A percentile compares a stretch with the other conserved stretches of the same genome.
Conservation (phyloP, 2,113 vertebrate genomes). For the Nesogale talazaci region DNA sequence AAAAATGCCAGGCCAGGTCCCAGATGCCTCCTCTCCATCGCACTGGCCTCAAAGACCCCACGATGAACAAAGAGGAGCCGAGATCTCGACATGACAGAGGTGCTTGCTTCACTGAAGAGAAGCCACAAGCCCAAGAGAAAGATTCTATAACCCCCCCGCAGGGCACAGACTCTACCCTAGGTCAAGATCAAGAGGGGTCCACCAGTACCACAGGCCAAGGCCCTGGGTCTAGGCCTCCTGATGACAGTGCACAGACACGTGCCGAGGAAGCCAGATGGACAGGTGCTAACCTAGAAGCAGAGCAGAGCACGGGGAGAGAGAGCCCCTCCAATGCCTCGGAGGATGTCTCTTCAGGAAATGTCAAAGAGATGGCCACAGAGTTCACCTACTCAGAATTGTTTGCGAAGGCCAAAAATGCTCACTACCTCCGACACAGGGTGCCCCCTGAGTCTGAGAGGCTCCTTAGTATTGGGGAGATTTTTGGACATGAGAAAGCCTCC, state of each 20-base stretch:
- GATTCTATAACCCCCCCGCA: conserved; percentile 65
- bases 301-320: accelerated
- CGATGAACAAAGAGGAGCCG: conserved; percentile 2
- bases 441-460: conserved; percentile 80
- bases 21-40: not conserved
- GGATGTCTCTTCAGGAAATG: conserved; percentile 33
- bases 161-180: conserved; percentile 22
- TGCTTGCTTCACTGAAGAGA: not conserved
- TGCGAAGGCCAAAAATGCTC: conserved; percentile 82
- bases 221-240: not conserved
- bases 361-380: conserved; percentile 72
- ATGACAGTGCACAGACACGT: accelerated
- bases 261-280: not conserved
- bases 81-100: not conserved
- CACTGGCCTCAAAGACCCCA: conserved; percentile 74
- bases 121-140: not conserved
- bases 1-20: not conserved
- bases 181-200: not conserved
- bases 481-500: conserved; percentile 20
- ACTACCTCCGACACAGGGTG: conserved; percentile 84
- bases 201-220: not conserved
- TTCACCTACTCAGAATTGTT: conserved; percentile 81
- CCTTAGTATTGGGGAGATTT: conserved; percentile 81
- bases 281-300: not conserved
- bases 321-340: conserved; percentile 5